These are phyloP conservation scores for Notamacropus eugenii DNA, from an alignment of 2,797 vertebrate species.

Conservation along the genomic window DNA sequence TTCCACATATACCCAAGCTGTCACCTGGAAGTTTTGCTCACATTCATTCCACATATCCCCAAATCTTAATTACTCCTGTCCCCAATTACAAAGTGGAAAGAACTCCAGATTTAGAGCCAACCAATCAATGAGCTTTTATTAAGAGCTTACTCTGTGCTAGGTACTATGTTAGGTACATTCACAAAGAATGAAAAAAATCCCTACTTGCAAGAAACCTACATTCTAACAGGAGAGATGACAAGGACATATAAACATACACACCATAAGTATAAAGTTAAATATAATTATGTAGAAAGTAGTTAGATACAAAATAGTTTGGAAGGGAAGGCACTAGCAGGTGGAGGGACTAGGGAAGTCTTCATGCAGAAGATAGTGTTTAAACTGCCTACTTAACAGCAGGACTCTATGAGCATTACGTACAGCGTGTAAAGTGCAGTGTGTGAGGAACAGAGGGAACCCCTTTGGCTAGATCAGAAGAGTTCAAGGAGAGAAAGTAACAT, in stretches of 20 bases:
- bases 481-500: background rate
- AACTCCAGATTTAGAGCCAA: background rate
- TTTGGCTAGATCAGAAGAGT: background rate
- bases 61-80: background rate
- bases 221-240: background rate
- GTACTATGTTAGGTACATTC: background rate
- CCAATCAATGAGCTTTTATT: background rate
- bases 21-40: background rate
- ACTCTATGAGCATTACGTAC: background rate
- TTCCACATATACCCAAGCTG: background rate
- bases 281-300: background rate
- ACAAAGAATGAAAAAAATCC: background rate
- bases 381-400: background rate
- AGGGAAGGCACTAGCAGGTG: background rate
- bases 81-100: background rate
- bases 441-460: background rate
- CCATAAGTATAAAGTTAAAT: background rate
- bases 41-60: background rate
- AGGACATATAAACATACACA: background rate
- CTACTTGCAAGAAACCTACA: background rate
- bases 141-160: background rate
- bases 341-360: background rate
- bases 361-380: background rate
- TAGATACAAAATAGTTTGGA: background rate
- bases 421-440: background rate